phyloP scores from a whole-genome alignment of 2,888 invertebrate genomes.

The Chorisops tibialis region DNA sequence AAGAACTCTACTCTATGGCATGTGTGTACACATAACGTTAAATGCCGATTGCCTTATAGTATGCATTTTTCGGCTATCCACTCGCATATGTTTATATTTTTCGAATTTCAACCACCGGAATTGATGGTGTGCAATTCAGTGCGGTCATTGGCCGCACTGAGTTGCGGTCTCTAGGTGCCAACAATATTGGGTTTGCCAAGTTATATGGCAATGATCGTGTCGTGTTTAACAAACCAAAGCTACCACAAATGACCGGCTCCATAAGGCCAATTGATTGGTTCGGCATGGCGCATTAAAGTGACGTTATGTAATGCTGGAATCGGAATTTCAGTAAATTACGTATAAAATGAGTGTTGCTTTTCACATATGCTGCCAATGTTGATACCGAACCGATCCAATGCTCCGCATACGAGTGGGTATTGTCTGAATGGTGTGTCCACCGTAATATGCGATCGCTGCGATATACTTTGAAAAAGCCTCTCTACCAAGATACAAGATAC shows the following conservation, averaged over 20 bases:
- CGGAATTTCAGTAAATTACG: background rate
- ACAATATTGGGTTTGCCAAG: background rate
- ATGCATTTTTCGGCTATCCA: background rate
- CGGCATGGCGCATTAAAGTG: background rate
- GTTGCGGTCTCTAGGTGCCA: background rate
- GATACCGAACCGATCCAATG: background rate
- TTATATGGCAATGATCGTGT: background rate
- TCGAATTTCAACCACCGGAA: conserved; percentile 15
- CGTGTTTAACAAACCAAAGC: background rate
- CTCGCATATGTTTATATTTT: too few relatives aligned
- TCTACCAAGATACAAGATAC: too few relatives aligned
- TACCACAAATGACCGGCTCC: background rate
- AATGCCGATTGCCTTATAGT: too few relatives aligned
- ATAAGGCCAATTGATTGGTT: background rate
- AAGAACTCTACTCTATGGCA: too few relatives aligned
- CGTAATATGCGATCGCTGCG: too few relatives aligned
- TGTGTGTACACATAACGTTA: too few relatives aligned
- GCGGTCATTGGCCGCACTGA: conserved; percentile 17
- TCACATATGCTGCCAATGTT: conserved; percentile 5
- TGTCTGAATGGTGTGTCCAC: too few relatives aligned
- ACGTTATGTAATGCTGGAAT: conserved; percentile 8
- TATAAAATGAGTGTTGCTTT: background rate
- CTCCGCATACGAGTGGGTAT: too few relatives aligned
- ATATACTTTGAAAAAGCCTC: too few relatives aligned
- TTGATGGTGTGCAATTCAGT: conserved; percentile 7